Evolutionary conservation across 1,140 invertebrate species (phyloP), one percentile per base, ranked within the genome.

Genomic region (Drosophila mojavensis): DNA sequence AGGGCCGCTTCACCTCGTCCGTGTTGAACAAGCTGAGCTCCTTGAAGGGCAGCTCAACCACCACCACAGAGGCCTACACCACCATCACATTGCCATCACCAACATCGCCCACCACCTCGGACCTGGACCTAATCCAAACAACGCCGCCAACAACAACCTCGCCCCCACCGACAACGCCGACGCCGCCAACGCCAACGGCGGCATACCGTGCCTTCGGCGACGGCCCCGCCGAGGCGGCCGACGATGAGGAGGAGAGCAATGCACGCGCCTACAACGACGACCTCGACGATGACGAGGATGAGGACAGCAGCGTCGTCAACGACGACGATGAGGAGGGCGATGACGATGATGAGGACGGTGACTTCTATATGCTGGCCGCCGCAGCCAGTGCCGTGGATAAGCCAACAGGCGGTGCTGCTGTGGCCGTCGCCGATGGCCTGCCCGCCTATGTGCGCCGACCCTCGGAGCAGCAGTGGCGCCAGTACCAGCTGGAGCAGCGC

Each of bases 401-500:
- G 43, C 43, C 6, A 7, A n/a, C 43, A 13, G 1, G 9, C 4
- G 24, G 17, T 10, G 9, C 33, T 13, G 48, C 20, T 13, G 24
- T 26, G 0, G 65, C 54, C 41, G 59, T 26, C 7, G 62, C 36
- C 28, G 62, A 17, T 2, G 43, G 20, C 26, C 11, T 36, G 5
- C 10, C 13, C 36, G 20, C 10, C 9, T 28, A 64, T 15, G 53
- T 75, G 15, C 54, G 61, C 10, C 76, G 78, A 0, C 84, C 76
- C 9, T 54, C 74, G 11, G 77, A 81, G n/a, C 45, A 71, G 13
- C 70, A 80, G 65, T 89, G 85, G 85, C 84, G 70, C 10, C 85
- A 89, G 28, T 89, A 55, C 63, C 81, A 86, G 70, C 13, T 58
- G 48, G 76, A 79, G 11, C 67, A 83, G 53, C 83, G 83, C 76